Conservation (phyloP, 2,797 vertebrate species). For the Bradypodion pumilum region DNA sequence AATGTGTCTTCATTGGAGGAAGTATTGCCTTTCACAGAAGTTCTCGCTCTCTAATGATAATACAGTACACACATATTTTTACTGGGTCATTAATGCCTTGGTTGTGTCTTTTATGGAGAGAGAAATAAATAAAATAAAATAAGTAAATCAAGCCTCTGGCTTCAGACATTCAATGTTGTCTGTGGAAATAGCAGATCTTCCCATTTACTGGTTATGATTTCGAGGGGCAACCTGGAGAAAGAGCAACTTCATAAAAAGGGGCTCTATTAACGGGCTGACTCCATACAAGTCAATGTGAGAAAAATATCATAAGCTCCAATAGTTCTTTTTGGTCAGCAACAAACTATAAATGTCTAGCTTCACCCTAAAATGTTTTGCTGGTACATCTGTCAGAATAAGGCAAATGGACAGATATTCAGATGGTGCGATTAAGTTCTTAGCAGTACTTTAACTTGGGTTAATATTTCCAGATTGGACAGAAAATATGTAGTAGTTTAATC, state of each 20-base stretch:
- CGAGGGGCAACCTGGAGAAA: neutral
- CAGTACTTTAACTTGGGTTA: neutral
- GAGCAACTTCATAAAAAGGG: neutral
- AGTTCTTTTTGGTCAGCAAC: slow-evolving; percentile 34
- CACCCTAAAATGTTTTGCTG: neutral
- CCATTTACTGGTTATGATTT: neutral
- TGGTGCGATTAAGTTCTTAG: neutral
- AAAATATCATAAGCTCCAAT: neutral
- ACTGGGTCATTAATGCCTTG: neutral
- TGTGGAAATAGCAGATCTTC: slow-evolving; percentile 6
- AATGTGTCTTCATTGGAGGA: neutral
- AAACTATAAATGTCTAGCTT: neutral
- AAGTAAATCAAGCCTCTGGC: neutral
- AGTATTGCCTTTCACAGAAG: neutral
- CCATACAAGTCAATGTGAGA: neutral
- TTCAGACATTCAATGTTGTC: neutral
- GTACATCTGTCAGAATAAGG: no score
- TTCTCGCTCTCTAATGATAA: neutral
- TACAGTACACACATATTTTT: neutral
- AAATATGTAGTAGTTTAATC: slow-evolving; percentile 21
- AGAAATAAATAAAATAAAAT: no score
- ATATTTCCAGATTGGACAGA: slow-evolving; percentile 18
- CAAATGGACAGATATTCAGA: neutral
- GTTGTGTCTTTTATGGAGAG: neutral
- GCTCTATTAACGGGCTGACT: neutral